A percentile compares a stretch with the other conserved stretches of the same genome.
These are phyloP conservation scores for Gymnothorax reevesii DNA, from an alignment of 2,797 vertebrate genomes.

Conservation along the genomic window DNA sequence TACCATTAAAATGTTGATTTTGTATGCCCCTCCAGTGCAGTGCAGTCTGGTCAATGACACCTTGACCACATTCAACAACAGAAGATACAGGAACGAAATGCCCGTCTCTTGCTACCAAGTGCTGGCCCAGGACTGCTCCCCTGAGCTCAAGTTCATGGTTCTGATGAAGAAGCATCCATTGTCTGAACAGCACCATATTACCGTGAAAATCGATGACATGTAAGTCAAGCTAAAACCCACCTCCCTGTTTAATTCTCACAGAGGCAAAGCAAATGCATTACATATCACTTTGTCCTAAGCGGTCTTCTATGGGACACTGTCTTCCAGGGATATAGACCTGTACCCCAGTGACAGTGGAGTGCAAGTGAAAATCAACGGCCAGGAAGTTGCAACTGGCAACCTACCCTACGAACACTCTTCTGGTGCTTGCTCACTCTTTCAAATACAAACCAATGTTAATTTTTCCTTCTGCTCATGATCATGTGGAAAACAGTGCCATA, in stretches of 20 bases:
- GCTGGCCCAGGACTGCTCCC: conserved; percentile 78
- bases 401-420: conserved; percentile 65
- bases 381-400: conserved; percentile 52
- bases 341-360: conserved; percentile 52
- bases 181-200: conserved; percentile 61
- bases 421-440: conserved; percentile 41
- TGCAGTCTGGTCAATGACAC: conserved; percentile 54
- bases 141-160: conserved; percentile 78
- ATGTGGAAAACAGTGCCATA: background rate
- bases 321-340: conserved; percentile 74
- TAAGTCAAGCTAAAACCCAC: conserved; percentile 59
- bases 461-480: background rate
- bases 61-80: conserved; percentile 68
- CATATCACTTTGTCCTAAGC: background rate
- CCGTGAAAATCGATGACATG: conserved; percentile 71
- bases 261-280: background rate
- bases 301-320: background rate
- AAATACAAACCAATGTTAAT: background rate
- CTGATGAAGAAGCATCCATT: conserved; percentile 68
- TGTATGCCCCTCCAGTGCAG: conserved; percentile 46
- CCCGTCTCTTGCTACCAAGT: conserved; percentile 76
- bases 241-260: background rate
- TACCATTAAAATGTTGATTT: background rate
- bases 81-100: conserved; percentile 64
- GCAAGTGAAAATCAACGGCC: conserved; percentile 70